Base-by-base conservation (phyloP, 1,140 invertebrate genomes). In the Anthonomus grandis region DNA sequence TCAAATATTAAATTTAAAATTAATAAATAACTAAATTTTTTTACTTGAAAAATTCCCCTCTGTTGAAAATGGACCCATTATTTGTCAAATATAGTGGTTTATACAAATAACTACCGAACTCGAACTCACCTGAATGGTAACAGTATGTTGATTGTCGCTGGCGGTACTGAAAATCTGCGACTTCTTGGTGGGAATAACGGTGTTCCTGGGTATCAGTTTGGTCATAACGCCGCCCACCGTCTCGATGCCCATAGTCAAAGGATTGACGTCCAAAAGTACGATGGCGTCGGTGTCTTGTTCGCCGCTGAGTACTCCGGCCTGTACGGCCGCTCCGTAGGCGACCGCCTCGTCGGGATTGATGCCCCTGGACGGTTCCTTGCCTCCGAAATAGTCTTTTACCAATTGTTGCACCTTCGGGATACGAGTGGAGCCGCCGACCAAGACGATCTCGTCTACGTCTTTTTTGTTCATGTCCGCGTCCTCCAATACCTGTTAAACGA, bases 221-320 rank as follows among this genome's bases (percentile, higher is more conserved):
- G 97, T 98, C 97, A 99, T 99, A 9, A 99, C 95, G 62, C 97
- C 97, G 57, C 97, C 97, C 53, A 99, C 96, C 58, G 97, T 99
- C 79, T 99, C 97, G 72, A 99, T 99, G 78, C 97, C 97, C 85
- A 99, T 85, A 53, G 97, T 99, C 41, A 99, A 78, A 64, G 97
- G 97, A 71, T 98, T 98, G 36, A 99, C 97, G 73, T 99, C 97
- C 34, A 99, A 81, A 56, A 99, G 82, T 4, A 99, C 95, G 62
- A 99, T 90, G 47, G 97, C 95, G 65, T 95, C 93, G 2, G 94
- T 96, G 71, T 95, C 92, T 75, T 92, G 89, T 86, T 94, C 91
- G 37, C 89, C 85, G 38, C 87, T 90, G 12, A 94, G 80, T 66
- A 92, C 89, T 70, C 95, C 95, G 75, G 93, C 96, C 78, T 99